A percentile compares a stretch with the other conserved stretches of the same genome.
Evolutionary conservation across 2,113 vertebrate genomes (phyloP).

Genomic region (Brachyistius frenatus): DNA sequence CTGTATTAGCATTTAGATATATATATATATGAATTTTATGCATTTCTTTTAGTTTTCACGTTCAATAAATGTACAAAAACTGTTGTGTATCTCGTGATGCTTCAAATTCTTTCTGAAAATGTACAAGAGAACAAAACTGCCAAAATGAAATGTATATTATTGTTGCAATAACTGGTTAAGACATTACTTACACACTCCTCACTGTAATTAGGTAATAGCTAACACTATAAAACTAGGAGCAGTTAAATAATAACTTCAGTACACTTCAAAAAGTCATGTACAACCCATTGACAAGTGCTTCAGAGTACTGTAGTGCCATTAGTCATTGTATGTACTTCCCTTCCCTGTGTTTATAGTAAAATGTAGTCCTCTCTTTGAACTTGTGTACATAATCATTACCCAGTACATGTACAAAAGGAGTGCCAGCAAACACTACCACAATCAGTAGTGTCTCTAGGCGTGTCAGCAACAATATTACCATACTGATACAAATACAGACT

Average conservation of each 20-base stretch:
- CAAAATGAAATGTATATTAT: background rate
- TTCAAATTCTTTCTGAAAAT: too few species aligned
- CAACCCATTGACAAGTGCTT: too few species aligned
- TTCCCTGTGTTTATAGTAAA: background rate
- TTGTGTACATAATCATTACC: constrained; percentile 4
- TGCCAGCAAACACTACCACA: constrained; percentile 24
- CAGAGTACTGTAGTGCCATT: background rate
- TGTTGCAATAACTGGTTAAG: background rate
- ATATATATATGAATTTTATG: too few species aligned
- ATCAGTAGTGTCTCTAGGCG: background rate
- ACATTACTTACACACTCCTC: background rate
- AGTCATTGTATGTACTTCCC: background rate
- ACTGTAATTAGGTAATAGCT: background rate
- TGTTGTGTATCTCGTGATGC: too few species aligned
- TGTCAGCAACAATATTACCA: constrained; percentile 8
- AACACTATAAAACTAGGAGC: background rate
- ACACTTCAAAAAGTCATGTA: background rate
- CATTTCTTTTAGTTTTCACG: too few species aligned
- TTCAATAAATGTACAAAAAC: too few species aligned
- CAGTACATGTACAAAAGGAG: constrained; percentile 45
- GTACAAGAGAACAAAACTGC: background rate
- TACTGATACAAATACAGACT: background rate
- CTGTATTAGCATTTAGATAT: too few species aligned
- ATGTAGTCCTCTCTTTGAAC: background rate
- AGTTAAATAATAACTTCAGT: background rate